Evolutionary conservation across 2,888 invertebrate species (phyloP).

Genomic region (Synergus laeviventris): DNA sequence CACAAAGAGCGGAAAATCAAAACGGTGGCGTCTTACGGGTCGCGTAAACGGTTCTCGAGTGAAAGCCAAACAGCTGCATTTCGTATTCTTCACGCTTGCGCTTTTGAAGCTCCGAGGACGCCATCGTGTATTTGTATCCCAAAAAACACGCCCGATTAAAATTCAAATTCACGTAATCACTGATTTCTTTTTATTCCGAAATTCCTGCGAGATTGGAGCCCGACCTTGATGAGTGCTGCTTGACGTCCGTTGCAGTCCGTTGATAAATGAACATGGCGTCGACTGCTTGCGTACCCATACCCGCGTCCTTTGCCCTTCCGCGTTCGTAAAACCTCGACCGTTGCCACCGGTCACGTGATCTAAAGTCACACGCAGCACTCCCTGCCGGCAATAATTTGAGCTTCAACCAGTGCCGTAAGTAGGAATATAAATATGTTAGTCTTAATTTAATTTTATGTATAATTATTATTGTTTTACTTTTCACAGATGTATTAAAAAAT

Average conservation of each 20-base stretch:
- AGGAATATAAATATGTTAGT: neutral
- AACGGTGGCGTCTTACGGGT: slow-evolving; percentile 63
- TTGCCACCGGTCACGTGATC: slow-evolving; percentile 9
- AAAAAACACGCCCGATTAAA: slow-evolving; percentile 23
- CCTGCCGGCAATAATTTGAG: neutral
- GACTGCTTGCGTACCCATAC: slow-evolving; percentile 40
- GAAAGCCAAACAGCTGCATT: slow-evolving; percentile 70
- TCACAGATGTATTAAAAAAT: no score
- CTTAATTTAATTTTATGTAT: neutral
- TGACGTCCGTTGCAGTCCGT: slow-evolving; percentile 63
- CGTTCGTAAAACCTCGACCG: slow-evolving; percentile 17
- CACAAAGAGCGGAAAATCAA: slow-evolving; percentile 39
- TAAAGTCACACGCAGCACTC: slow-evolving; percentile 5
- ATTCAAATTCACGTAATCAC: slow-evolving; percentile 21
- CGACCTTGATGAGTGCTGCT: neutral
- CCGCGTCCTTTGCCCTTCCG: slow-evolving; percentile 33
- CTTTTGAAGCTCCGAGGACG: slow-evolving; percentile 54
- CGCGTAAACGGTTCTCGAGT: slow-evolving; percentile 65
- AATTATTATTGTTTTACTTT: neutral
- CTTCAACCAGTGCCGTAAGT: neutral
- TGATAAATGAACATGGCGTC: slow-evolving; percentile 71
- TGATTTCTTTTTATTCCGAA: slow-evolving; percentile 12
- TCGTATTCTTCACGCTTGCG: slow-evolving; percentile 69
- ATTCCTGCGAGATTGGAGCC: slow-evolving; percentile 10
- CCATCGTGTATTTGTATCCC: slow-evolving; percentile 50